A percentile compares a stretch with the other conserved stretches of the same genome.
These are phyloP conservation scores for Actinia equina DNA, from an alignment of 64 coral and sea anemone genomes.

Conservation along the genomic window DNA sequence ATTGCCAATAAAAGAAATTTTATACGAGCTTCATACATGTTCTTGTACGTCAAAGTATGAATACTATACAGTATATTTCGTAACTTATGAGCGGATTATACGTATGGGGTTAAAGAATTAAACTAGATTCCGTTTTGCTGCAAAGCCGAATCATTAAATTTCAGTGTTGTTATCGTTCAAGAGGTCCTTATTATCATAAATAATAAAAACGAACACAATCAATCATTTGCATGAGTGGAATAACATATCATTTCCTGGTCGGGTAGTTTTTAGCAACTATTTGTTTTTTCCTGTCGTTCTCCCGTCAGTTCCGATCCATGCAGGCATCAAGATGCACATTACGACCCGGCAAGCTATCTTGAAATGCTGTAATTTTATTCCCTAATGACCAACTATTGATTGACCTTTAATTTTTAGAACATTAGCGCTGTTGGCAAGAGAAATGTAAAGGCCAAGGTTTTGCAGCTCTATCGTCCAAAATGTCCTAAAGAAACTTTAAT, in stretches of 20 bases:
- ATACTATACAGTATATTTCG: background rate
- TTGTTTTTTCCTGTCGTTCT: background rate
- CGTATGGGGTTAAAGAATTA: background rate
- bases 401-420: background rate
- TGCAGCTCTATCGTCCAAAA: background rate
- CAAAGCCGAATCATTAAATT: background rate
- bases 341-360: background rate
- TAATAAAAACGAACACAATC: background rate
- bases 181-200: background rate
- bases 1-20: background rate
- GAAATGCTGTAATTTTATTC: background rate
- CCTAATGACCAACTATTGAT: background rate
- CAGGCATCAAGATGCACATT: background rate
- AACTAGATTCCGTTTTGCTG: background rate
- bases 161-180: conserved; percentile 1
- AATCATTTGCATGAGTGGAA: background rate
- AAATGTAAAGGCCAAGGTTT: background rate
- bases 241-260: conserved; percentile 1
- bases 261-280: background rate
- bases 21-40: background rate
- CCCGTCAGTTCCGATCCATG: background rate
- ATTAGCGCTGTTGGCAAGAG: background rate
- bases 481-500: too few relatives aligned
- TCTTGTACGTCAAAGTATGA: background rate
- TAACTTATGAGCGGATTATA: background rate